These are phyloP conservation scores for Sebastes steindachneri DNA, from an alignment of 2,797 vertebrate species.

Conservation along the genomic window DNA sequence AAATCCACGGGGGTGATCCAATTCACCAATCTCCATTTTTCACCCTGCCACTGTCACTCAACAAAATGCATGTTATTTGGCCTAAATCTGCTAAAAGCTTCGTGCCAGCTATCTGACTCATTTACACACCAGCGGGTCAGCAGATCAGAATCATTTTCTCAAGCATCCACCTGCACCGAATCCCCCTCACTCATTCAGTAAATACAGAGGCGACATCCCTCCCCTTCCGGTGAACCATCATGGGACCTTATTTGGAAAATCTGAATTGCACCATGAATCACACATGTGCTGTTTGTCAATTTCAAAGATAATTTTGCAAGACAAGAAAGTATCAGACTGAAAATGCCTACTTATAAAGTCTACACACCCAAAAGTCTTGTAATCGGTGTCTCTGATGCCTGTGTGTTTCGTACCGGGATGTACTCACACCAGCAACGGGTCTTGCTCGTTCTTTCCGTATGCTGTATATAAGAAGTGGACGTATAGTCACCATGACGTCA, in stretches of 20 bases:
- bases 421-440: not conserved
- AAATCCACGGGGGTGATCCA: conserved; percentile 38
- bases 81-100: conserved; percentile 36
- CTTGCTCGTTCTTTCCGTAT: not conserved
- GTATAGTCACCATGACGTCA: too few species aligned
- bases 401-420: not conserved
- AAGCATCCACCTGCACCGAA: conserved; percentile 8
- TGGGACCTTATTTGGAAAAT: not conserved
- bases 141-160: not conserved
- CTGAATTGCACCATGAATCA: not conserved
- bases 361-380: not conserved
- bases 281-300: not conserved
- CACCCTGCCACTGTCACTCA: conserved; percentile 46
- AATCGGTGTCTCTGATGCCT: not conserved
- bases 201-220: conserved; percentile 15
- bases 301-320: not conserved
- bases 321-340: not conserved
- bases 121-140: conserved; percentile 15
- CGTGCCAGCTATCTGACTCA: conserved; percentile 42
- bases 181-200: not conserved
- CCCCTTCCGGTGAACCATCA: not conserved
- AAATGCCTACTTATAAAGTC: not conserved
- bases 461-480: too few species aligned
- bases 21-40: conserved; percentile 33
- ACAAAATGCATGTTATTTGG: conserved; percentile 35